Conservation (phyloP, 1,140 invertebrate species). For the Fopius arisanus region DNA sequence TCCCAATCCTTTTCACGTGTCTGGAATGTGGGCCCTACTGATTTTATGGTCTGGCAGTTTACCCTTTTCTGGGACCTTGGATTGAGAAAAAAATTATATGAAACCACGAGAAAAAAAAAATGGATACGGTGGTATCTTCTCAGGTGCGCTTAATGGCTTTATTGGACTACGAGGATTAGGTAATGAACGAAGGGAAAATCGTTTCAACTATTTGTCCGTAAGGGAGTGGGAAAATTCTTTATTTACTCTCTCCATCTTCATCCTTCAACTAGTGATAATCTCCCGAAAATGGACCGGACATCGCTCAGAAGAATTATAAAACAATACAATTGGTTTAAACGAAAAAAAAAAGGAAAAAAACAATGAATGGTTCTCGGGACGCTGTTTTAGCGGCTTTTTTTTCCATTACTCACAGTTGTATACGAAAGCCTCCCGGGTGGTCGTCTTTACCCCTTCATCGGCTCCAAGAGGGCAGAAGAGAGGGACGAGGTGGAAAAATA, state of each 20-base stretch:
- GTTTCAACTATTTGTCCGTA: neutral
- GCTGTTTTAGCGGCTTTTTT: neutral
- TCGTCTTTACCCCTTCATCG: neutral
- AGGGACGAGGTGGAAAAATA: neutral
- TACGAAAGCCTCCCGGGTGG: constrained; percentile 14
- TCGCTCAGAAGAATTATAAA: too few relatives aligned
- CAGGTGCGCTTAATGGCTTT: neutral
- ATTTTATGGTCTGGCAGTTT: neutral
- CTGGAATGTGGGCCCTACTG: neutral
- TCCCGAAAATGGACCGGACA: too few relatives aligned
- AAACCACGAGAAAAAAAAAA: neutral
- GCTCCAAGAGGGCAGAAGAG: neutral
- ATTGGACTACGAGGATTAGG: neutral
- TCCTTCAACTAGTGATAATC: too few relatives aligned
- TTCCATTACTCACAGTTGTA: neutral
- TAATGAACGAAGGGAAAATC: neutral
- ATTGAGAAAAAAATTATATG: neutral
- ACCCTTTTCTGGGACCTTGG: neutral
- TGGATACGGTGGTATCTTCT: neutral
- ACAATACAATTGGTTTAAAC: too few relatives aligned
- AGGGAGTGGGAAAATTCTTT: neutral
- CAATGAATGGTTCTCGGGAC: neutral
- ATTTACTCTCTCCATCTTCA: too few relatives aligned
- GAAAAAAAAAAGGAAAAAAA: neutral
- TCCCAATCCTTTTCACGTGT: constrained; percentile 8